phyloP scores from a whole-genome alignment of 2,888 invertebrate species.

The Schizotus pectinicornis region DNA sequence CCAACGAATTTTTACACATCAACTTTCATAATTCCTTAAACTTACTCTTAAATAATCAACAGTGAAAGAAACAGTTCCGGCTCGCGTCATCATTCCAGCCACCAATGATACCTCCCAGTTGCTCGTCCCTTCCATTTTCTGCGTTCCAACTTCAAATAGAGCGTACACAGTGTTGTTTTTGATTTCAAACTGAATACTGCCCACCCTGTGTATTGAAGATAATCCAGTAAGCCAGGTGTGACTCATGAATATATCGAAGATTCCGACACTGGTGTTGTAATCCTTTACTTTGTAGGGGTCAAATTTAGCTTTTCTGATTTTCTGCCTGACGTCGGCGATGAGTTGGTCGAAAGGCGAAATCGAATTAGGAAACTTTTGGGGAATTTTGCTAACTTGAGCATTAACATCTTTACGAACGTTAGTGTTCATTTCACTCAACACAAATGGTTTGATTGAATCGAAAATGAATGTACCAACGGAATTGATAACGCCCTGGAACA shows the following conservation, averaged over 20 bases:
- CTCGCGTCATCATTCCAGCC: conserved; percentile 70
- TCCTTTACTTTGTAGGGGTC: conserved; percentile 80
- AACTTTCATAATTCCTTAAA: not conserved
- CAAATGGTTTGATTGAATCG: conserved; percentile 85
- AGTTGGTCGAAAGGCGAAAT: conserved; percentile 86
- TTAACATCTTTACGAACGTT: conserved; percentile 78
- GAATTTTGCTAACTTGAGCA: conserved; percentile 71
- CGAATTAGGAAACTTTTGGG: conserved; percentile 81
- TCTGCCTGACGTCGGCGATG: conserved; percentile 74
- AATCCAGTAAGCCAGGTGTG: conserved; percentile 82
- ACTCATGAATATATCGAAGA: conserved; percentile 71
- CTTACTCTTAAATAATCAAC: conserved; percentile 75
- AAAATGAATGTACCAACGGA: conserved; percentile 82
- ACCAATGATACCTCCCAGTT: conserved; percentile 79
- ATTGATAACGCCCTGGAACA: conserved; percentile 75
- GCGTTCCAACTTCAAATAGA: conserved; percentile 78
- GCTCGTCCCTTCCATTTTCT: conserved; percentile 76
- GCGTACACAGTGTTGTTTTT: conserved; percentile 73
- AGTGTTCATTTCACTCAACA: conserved; percentile 78
- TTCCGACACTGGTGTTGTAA: conserved; percentile 73
- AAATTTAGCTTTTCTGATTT: conserved; percentile 66
- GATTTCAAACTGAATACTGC: conserved; percentile 76
- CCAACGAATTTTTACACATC: not conserved
- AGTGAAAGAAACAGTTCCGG: conserved; percentile 77
- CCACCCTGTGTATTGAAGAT: conserved; percentile 82